Conservation (phyloP, 2,113 vertebrate species). For the chimpanzee (Pan troglodytes) region NHGRI_mPanTro3-v2.1_pri NC_086015.1:21742001-21742500, state of each 20-base stretch:
- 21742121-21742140: background rate
- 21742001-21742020: background rate
- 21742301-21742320: background rate
- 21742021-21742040: background rate
- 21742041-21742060: background rate
- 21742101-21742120: background rate
- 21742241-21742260: background rate
- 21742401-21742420: background rate
- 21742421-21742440: background rate
- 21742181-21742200: background rate
- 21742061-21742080: background rate
- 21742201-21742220: background rate
- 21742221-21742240: background rate
- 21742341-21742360: background rate
- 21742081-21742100: slow-evolving; percentile 26
- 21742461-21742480: background rate
- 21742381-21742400: background rate
- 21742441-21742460: background rate
- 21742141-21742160: background rate
- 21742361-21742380: background rate
- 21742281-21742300: background rate
- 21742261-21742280: background rate
- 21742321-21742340: background rate
- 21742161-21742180: background rate
- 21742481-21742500: background rate